These are phyloP conservation scores for Drosophila lini DNA, from an alignment of 1,140 invertebrate genomes.

Conservation along the genomic window DNA sequence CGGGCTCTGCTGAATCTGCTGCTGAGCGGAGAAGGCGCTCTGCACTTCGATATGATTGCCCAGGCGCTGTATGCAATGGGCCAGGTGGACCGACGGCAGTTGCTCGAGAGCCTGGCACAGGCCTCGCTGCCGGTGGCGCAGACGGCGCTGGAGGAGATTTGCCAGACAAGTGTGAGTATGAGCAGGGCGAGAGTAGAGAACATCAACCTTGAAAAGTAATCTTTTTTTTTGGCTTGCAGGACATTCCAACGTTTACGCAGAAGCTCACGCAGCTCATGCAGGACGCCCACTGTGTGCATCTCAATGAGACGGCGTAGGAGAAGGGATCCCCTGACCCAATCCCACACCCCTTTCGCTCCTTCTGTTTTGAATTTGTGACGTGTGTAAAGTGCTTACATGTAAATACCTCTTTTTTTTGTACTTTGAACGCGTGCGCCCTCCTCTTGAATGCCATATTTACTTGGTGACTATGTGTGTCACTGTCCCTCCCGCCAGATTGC, in stretches of 20 bases:
- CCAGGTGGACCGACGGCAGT: slow-evolving; percentile 73
- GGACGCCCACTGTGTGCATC: slow-evolving; percentile 80
- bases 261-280: slow-evolving; percentile 83
- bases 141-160: slow-evolving; percentile 80
- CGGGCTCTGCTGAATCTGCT: slow-evolving; percentile 74
- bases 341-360: not conserved
- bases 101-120: slow-evolving; percentile 73
- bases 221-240: slow-evolving; percentile 50
- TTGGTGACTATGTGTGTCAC: slow-evolving; percentile 28
- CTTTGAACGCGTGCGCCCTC: slow-evolving; percentile 3
- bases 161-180: slow-evolving; percentile 79
- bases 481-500: slow-evolving; percentile 7
- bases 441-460: slow-evolving; percentile 34
- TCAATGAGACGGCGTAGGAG: slow-evolving; percentile 72
- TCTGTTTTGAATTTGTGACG: not conserved
- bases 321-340: not conserved
- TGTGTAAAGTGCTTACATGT: slow-evolving; percentile 25
- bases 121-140: slow-evolving; percentile 65
- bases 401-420: slow-evolving; percentile 25
- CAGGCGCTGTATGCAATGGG: slow-evolving; percentile 79
- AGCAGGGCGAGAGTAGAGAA: too few relatives aligned
- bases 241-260: slow-evolving; percentile 84
- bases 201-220: not conserved
- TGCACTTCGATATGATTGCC: slow-evolving; percentile 79
- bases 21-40: slow-evolving; percentile 73